Conservation (phyloP, 2,113 vertebrate genomes). For the Microcebus ravelobensis region DNA sequence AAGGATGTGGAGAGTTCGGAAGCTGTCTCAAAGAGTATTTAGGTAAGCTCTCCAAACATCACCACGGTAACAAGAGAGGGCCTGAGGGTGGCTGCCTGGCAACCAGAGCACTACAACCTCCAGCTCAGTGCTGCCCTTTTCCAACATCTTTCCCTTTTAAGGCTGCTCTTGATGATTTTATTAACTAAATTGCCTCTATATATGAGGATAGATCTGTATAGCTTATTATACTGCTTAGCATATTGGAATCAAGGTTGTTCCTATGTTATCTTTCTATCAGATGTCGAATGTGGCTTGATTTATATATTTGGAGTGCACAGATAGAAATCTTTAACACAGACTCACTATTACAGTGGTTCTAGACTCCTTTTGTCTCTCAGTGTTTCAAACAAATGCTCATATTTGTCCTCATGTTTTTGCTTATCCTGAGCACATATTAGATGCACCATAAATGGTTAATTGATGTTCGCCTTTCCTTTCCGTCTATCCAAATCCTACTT, state of each 20-base stretch:
- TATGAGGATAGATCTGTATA: not conserved
- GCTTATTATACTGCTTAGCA: not conserved
- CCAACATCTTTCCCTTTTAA: slow-evolving; percentile 44
- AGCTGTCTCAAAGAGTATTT: slow-evolving; percentile 57
- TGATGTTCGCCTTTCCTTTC: not conserved
- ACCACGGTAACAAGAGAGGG: slow-evolving; percentile 57
- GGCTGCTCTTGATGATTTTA: slow-evolving; percentile 32
- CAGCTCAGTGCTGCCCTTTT: slow-evolving; percentile 36
- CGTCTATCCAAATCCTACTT: not conserved
- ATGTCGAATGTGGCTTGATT: not conserved
- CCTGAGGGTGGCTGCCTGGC: slow-evolving; percentile 55
- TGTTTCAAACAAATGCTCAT: not conserved
- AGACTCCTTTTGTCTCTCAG: not conserved
- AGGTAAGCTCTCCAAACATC: slow-evolving; percentile 54
- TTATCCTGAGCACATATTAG: not conserved
- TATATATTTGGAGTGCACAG: not conserved
- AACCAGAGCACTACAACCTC: slow-evolving; percentile 47
- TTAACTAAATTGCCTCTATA: slow-evolving; percentile 53
- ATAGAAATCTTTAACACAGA: slow-evolving; percentile 7
- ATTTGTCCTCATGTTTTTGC: slow-evolving; percentile 12
- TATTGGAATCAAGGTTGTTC: not conserved
- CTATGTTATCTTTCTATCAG: slow-evolving; percentile 1
- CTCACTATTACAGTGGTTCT: not conserved
- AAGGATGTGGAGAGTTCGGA: slow-evolving; percentile 40
- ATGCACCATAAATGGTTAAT: not conserved